phyloP scores from a whole-genome alignment of 2,113 vertebrate genomes.

The Columba livia region DNA sequence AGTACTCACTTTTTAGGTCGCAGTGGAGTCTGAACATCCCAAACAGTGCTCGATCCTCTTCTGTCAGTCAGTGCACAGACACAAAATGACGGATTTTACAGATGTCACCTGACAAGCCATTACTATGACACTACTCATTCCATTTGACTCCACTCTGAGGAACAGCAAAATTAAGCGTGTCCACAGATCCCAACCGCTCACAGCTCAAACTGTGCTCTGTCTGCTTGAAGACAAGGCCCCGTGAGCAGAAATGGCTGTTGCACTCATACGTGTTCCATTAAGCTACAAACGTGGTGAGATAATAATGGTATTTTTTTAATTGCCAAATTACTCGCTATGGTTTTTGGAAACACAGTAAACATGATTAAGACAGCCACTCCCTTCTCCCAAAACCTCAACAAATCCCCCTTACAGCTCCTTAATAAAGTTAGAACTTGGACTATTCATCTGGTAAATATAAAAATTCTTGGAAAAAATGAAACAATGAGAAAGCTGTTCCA shows the following conservation, averaged over 20 bases:
- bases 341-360: background rate
- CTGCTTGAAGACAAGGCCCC: background rate
- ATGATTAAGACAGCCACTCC: background rate
- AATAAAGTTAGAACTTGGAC: background rate
- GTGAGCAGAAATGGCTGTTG: background rate
- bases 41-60: background rate
- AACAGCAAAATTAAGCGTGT: background rate
- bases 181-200: background rate
- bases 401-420: background rate
- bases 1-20: background rate
- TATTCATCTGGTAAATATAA: constrained; percentile 12
- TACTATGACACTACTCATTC: background rate
- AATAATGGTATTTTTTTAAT: background rate
- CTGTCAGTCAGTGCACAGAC: background rate
- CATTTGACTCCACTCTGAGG: background rate
- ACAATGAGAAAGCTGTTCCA: background rate
- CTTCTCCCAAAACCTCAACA: background rate
- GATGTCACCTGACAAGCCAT: background rate
- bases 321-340: background rate
- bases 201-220: background rate
- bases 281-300: background rate
- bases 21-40: background rate
- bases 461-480: constrained; percentile 1
- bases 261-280: background rate
- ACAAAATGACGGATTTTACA: background rate